These are phyloP conservation scores for Eolophus roseicapilla DNA, from an alignment of 2,113 vertebrate genomes.

Conservation along the genomic window DNA sequence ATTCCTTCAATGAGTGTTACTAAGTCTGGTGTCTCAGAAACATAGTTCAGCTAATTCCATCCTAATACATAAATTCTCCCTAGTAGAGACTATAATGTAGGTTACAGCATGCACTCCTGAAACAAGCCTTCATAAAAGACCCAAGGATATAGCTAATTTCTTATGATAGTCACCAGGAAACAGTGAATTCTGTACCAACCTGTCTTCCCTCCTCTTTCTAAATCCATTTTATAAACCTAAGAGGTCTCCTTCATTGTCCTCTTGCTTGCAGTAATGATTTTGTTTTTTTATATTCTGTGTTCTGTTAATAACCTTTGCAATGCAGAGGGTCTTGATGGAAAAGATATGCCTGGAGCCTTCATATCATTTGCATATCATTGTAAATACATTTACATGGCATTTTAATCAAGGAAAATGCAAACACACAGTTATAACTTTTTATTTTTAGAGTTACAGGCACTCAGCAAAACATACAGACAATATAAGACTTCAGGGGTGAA, in stretches of 20 bases:
- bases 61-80: not conserved
- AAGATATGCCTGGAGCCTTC: conserved; percentile 2
- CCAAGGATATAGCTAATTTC: not conserved
- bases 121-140: not conserved
- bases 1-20: not conserved
- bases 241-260: not conserved
- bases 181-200: not conserved
- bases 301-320: conserved; percentile 40
- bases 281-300: not conserved
- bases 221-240: not conserved
- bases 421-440: conserved; percentile 22
- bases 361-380: conserved; percentile 57
- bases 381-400: conserved; percentile 57
- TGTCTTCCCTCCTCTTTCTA: not conserved
- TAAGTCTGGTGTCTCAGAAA: not conserved
- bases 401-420: conserved; percentile 64
- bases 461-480: conserved; percentile 41
- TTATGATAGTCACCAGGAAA: not conserved
- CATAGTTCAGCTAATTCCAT: not conserved
- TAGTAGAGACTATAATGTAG: not conserved
- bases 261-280: not conserved
- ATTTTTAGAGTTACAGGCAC: conserved; percentile 43
- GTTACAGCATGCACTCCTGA: not conserved
- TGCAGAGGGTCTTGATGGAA: conserved; percentile 32
- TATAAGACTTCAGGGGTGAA: conserved; percentile 20